A percentile compares a stretch with the other conserved stretches of the same genome.
Evolutionary conservation across 2,888 invertebrate species (phyloP).

Genomic region (Dynastes hyllus): DNA sequence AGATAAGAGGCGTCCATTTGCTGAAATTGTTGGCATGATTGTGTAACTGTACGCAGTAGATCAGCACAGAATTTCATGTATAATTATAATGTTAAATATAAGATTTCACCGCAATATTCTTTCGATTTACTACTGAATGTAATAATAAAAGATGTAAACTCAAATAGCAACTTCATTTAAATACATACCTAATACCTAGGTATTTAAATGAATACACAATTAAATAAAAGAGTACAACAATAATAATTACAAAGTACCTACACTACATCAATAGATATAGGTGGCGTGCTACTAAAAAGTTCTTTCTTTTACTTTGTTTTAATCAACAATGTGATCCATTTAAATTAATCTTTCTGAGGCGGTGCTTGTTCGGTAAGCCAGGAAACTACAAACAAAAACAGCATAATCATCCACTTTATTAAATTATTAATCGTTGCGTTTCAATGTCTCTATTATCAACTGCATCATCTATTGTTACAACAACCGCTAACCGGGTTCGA

Average conservation of each 20-base stretch:
- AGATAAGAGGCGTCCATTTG: no score
- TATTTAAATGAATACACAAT: background rate
- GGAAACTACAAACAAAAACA: slow-evolving; percentile 47
- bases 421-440: slow-evolving; percentile 52
- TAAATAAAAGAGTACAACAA: background rate
- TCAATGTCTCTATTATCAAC: slow-evolving; percentile 52
- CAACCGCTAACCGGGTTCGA: slow-evolving; percentile 50
- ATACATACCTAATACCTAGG: no score
- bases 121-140: no score
- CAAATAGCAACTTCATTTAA: no score
- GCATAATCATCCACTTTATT: slow-evolving; percentile 51
- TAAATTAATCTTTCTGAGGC: slow-evolving; percentile 23
- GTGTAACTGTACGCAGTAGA: no score
- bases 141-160: no score
- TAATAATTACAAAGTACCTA: slow-evolving; percentile 4
- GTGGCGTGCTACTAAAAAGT: background rate
- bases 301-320: slow-evolving; percentile 4
- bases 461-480: slow-evolving; percentile 49
- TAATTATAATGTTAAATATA: no score
- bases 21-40: no score
- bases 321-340: slow-evolving; percentile 31
- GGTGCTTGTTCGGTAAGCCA: slow-evolving; percentile 39
- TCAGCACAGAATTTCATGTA: no score
- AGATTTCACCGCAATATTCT: no score
- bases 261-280: background rate